phyloP scores from a whole-genome alignment of 2,888 invertebrate species.

The Sphecodes monilicornis region DNA sequence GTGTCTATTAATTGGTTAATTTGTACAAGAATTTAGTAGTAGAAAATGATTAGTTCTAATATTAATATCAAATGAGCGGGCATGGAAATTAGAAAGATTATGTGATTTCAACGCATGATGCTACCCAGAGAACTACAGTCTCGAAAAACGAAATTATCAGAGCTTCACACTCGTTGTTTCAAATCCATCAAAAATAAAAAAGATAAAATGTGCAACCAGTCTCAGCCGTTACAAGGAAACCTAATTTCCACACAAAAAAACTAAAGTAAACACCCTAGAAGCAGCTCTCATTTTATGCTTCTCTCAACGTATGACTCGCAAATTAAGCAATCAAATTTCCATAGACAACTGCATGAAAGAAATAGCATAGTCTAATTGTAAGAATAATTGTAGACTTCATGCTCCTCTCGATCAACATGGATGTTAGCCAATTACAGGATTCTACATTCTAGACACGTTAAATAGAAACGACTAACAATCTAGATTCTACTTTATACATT shows the following conservation, averaged over 20 bases:
- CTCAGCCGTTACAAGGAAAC: neutral
- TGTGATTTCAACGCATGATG: neutral
- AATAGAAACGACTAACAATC: neutral
- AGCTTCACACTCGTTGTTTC: neutral
- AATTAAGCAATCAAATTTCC: neutral
- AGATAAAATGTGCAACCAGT: neutral
- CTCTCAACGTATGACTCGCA: neutral
- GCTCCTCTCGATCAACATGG: neutral
- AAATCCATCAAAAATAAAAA: neutral
- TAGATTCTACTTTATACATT: neutral
- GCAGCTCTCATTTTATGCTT: constrained; percentile 12
- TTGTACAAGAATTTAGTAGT: no score
- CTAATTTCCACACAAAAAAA: neutral
- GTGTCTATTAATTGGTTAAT: no score
- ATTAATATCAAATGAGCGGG: no score
- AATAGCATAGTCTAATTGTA: neutral
- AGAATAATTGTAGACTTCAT: neutral
- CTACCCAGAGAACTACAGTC: no score
- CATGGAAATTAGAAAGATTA: no score
- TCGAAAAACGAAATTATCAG: neutral
- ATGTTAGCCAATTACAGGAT: neutral
- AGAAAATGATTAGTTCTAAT: no score
- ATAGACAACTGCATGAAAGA: neutral
- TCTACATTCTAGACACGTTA: no score
- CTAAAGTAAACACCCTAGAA: neutral